Conservation (phyloP, 2,113 vertebrate species). For the Rhipidura dahli region DNA sequence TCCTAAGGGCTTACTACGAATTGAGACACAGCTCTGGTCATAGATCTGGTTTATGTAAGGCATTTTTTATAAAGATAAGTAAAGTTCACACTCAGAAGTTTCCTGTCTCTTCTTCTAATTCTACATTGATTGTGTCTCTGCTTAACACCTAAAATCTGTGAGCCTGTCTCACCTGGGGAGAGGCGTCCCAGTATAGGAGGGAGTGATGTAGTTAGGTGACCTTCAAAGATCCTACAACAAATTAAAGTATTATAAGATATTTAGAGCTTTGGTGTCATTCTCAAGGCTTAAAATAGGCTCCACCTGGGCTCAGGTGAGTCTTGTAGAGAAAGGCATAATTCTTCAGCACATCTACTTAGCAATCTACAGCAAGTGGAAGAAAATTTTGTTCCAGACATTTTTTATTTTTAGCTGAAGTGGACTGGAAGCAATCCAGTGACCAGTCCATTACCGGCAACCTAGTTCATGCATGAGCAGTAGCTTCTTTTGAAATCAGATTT, state of each 20-base stretch:
- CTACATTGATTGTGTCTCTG: neutral
- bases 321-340: neutral
- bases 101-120: neutral
- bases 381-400: neutral
- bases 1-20: slow-evolving; percentile 45
- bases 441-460: neutral
- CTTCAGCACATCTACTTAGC: neutral
- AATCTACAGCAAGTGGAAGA: neutral
- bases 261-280: neutral
- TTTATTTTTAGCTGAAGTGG: neutral
- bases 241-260: neutral
- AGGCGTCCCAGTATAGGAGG: neutral
- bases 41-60: slow-evolving; percentile 44
- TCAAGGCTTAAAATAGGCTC: neutral
- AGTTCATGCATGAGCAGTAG: neutral
- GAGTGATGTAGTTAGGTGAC: neutral
- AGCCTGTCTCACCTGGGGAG: neutral
- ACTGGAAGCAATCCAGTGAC: neutral
- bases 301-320: neutral
- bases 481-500: slow-evolving; percentile 1
- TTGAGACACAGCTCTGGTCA: neutral
- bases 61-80: slow-evolving; percentile 32
- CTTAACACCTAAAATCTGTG: neutral
- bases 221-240: neutral
- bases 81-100: slow-evolving; percentile 11